phyloP scores from a whole-genome alignment of 2,113 vertebrate genomes.

The Protobothrops flavoviridis region DNA sequence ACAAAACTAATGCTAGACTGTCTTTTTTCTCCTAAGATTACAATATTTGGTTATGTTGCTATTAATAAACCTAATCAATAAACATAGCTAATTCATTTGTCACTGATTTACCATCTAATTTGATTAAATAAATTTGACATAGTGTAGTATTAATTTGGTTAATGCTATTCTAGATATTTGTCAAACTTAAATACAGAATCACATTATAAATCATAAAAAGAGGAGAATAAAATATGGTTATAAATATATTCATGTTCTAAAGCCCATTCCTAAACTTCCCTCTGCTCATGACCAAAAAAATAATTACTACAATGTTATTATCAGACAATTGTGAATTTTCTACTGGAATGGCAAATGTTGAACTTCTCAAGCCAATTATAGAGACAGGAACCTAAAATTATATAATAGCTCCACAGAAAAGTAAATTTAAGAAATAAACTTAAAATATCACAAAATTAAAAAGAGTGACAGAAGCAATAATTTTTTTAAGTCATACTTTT shows the following conservation, averaged over 20 bases:
- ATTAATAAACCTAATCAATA: background rate
- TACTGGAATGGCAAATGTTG: background rate
- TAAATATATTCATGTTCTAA: background rate
- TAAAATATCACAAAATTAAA: background rate
- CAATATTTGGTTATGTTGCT: background rate
- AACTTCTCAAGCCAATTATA: background rate
- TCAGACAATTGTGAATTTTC: background rate
- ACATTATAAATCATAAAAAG: background rate
- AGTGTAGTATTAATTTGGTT: background rate
- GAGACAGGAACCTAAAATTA: background rate
- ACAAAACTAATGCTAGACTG: too few species aligned
- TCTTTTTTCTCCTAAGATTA: too few species aligned
- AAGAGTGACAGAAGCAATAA: background rate
- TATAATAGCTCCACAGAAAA: background rate
- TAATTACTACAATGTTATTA: background rate
- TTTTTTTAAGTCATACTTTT: background rate
- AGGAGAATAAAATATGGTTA: background rate
- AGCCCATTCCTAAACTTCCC: background rate
- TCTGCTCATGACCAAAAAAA: background rate
- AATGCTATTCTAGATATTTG: background rate
- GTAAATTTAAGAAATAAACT: background rate
- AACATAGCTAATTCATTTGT: background rate
- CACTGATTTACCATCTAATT: background rate
- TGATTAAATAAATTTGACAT: background rate
- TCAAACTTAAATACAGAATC: background rate